Percentiles rank a stretch among this genome's conserved stretches.
These are phyloP conservation scores for Parazoanthus swiftii DNA, from an alignment of 92 coral and sea anemone genomes.

Conservation along the genomic window DNA sequence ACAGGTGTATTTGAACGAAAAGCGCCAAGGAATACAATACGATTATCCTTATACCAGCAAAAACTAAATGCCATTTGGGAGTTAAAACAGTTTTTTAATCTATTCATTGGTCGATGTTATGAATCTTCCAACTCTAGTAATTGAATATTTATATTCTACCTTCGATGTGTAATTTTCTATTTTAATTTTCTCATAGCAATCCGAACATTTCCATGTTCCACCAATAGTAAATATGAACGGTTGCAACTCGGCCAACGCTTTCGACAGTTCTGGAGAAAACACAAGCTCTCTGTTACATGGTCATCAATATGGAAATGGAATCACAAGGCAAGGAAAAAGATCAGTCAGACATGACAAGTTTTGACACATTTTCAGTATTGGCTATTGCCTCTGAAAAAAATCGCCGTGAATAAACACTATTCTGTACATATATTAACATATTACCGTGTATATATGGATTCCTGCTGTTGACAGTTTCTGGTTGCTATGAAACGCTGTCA, in stretches of 20 bases:
- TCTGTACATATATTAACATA: neutral
- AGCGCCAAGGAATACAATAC: neutral
- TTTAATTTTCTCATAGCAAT: constrained; percentile 4
- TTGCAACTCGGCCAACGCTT: constrained; percentile 4
- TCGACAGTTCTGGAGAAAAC: constrained; percentile 2
- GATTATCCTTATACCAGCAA: neutral
- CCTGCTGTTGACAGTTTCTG: neutral
- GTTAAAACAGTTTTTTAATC: neutral
- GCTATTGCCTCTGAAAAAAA: neutral
- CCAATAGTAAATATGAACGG: neutral
- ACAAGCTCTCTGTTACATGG: neutral
- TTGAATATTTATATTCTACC: neutral
- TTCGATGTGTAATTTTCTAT: constrained; percentile 2
- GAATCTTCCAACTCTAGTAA: neutral
- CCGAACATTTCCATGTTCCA: neutral
- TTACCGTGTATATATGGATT: neutral
- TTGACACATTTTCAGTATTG: neutral
- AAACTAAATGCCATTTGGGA: neutral
- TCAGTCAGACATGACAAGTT: too few species aligned
- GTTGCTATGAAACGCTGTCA: neutral
- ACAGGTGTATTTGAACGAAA: constrained; percentile 23
- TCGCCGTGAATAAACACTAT: neutral
- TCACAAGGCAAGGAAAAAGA: constrained; percentile 13
- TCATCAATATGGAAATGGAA: constrained; percentile 5
- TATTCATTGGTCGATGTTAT: constrained; percentile 5